phyloP scores from a whole-genome alignment of 2,113 vertebrate species.

The Ceuthmochares aereus region DNA sequence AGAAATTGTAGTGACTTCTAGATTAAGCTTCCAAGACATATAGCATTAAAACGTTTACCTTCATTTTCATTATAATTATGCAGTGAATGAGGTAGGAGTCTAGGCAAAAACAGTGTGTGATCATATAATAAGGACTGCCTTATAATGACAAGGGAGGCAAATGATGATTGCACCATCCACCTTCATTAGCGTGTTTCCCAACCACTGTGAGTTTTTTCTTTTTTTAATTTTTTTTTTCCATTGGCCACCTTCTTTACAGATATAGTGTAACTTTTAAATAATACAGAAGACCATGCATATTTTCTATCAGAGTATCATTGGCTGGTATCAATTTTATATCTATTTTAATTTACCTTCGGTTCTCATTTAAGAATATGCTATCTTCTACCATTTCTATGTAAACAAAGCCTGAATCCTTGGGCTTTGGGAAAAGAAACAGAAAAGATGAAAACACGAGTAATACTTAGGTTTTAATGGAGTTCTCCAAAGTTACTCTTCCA shows the following conservation, averaged over 20 bases:
- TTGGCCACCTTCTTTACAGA: background rate
- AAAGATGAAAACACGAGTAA: background rate
- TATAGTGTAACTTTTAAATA: background rate
- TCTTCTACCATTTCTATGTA: background rate
- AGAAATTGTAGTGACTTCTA: background rate
- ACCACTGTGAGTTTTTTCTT: background rate
- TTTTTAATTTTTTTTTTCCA: background rate
- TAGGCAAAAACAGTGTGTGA: background rate
- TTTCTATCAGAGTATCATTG: background rate
- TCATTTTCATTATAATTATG: background rate
- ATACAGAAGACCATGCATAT: background rate
- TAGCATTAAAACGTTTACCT: background rate
- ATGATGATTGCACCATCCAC: constrained; percentile 3
- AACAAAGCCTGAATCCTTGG: background rate
- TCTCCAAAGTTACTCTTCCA: background rate
- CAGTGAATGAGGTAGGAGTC: background rate
- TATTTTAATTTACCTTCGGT: background rate
- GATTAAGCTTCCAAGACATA: background rate
- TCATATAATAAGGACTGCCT: background rate
- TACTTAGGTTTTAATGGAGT: background rate
- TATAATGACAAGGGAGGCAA: constrained; percentile 13
- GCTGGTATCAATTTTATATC: background rate
- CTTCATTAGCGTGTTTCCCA: constrained; percentile 48
- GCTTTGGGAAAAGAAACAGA: background rate
- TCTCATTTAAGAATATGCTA: background rate